Evolutionary conservation across 2,888 invertebrate genomes (phyloP), one percentile per base, ranked within the genome.

Genomic region (Cantharis lateralis): DNA sequence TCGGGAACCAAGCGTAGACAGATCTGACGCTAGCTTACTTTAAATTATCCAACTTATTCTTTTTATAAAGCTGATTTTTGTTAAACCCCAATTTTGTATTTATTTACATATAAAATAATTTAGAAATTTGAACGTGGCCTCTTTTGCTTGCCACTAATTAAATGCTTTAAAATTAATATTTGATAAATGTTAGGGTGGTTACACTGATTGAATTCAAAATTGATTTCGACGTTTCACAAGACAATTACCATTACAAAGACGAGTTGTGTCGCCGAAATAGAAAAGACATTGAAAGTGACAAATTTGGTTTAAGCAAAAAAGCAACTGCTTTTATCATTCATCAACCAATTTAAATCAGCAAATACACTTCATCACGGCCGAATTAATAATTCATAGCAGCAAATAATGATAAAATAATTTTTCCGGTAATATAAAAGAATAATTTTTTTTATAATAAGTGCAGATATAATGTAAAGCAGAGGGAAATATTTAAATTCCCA

Each of bases 231-330:
- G 83, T 81, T 83, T 77, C 80, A 80, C 83, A 83, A 81, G 84
- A 83, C 84, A 85, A 85, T 85, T 84, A 84, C 84, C 84, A 84
- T 85, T 84, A 84, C 83, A 84, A 84, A 84, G 83, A 83, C 84
- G 83, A 84, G 84, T 85, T 84, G 85, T 84, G 84, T 85, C 84
- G 81, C 83, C 84, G 84, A 84, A 85, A 83, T 81, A 82, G 80
- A 80, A 78, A 80, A 82, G 82, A 83, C 82, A 82, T 84, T 80
- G 76, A 80, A 82, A 82, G 82, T 82, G 82, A 84, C 82, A 82
- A 82, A 77, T 81, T 81, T 69, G 78, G 78, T 69, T 71, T 72
- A 76, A 76, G 71, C 70, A 72, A 76, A 81, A 82, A 81, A 71
- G 68, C 62, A 75, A 75, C 73, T 64, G 68, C 66, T 73, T 75